These are phyloP conservation scores for Megaptera novaeangliae DNA, from an alignment of 2,113 vertebrate species.

Conservation along the genomic window DNA sequence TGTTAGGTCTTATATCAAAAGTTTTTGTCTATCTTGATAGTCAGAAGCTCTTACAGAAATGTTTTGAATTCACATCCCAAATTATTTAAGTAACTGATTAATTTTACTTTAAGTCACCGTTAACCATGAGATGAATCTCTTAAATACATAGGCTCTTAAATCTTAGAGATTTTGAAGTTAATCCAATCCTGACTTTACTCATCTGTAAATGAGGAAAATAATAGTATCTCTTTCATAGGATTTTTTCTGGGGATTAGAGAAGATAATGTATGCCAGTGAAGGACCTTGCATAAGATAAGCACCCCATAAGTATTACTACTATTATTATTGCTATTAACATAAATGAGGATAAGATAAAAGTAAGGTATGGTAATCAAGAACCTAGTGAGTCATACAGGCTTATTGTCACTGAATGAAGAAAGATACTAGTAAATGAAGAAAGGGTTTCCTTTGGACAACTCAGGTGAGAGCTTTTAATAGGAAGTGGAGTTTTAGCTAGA, in stretches of 20 bases:
- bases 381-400: neutral
- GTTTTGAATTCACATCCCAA: neutral
- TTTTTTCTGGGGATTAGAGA: neutral
- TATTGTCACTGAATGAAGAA: neutral
- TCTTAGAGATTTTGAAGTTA: neutral
- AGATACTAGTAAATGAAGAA: neutral
- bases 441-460: neutral
- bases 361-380: neutral
- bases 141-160: neutral
- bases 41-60: neutral
- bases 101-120: neutral
- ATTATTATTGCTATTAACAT: neutral
- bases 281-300: neutral
- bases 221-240: neutral
- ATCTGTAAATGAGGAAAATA: neutral
- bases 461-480: neutral
- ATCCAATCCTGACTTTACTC: neutral
- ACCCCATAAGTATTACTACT: neutral
- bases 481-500: neutral
- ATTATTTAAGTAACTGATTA: neutral
- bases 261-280: neutral
- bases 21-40: neutral
- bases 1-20: neutral
- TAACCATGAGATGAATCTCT: neutral
- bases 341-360: neutral